Base-by-base conservation (phyloP, 2,797 vertebrate genomes). In the Coregonus ussuriensis region DNA sequence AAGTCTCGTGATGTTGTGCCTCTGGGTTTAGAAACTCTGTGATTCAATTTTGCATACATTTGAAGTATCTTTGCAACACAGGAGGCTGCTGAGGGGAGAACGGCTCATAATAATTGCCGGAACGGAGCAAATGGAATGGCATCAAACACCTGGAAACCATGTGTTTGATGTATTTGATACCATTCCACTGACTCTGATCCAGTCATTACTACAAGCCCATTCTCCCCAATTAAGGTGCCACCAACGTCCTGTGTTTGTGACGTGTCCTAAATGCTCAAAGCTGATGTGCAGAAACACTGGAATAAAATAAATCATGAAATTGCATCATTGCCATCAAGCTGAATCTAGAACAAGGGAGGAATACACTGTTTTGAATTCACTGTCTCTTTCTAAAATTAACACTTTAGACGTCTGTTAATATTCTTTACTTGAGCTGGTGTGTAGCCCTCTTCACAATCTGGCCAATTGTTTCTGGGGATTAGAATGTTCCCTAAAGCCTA, bases 391-490 rank as follows among this genome's bases (percentile, higher is more conserved):
- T 74, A 11, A 75, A 25, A 25, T 25, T 25, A 54, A 51, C 25
- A 15, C 9, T 66, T 21, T 31, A 37, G 41, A 53, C 9, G n/a
- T 31, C 13, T 66, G 25, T 68, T 35, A 18, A 69, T 69, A 7
- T 67, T 75, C 74, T 75, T 41, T 51, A 25, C 62, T 69, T 68
- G 41, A 78, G 7, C 71, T 62, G 69, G 62, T 51, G 69, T 31
- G 31, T 31, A 59, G 16, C 6, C 18, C 35, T 37, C 77, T 74
- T 37, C 29, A 59, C 29, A 74, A 47, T 62, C 47, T 78, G 35
- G 52, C 47, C 62, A 29, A 71, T 31, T 78, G 59, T 73, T 65
- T 74, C 18, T 47, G 59, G 52, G 53, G 71, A 47, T 68, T 47
- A 53, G 41, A 21, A 41, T 37, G 14, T 14, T 47, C 37, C 56